Conservation (phyloP, 2,797 vertebrate genomes). For the Buphagus erythrorhynchus region DNA sequence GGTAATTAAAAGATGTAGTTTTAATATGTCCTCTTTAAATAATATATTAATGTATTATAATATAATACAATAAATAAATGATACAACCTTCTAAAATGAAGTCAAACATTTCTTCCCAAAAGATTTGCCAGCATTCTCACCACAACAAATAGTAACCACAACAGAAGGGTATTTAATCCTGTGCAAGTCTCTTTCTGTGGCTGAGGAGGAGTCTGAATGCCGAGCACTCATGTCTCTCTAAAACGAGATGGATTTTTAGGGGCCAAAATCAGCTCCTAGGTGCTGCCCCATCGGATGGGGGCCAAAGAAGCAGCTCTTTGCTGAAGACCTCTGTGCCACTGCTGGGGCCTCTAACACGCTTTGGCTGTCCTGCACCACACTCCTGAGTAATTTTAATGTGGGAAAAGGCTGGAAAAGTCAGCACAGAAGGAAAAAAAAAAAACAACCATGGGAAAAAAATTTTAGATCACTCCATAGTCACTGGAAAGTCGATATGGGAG, state of each 20-base stretch:
- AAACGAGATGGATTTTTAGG: rapidly evolving
- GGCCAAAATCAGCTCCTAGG: not conserved
- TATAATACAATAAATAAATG: too few relatives aligned
- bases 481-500: not conserved
- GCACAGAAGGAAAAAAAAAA: rapidly evolving
- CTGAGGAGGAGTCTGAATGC: not conserved
- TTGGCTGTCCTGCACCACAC: not conserved
- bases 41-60: too few relatives aligned
- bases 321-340: not conserved
- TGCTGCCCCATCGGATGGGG: rapidly evolving
- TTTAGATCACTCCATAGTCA: not conserved
- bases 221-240: rapidly evolving
- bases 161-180: rapidly evolving
- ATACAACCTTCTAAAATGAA: too few relatives aligned
- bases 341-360: rapidly evolving
- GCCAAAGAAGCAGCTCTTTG: not conserved
- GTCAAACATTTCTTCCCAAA: too few relatives aligned
- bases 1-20: too few relatives aligned
- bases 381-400: not conserved
- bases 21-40: too few relatives aligned
- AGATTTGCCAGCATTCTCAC: too few relatives aligned
- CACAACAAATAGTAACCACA: too few relatives aligned
- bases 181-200: rapidly evolving
- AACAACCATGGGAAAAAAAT: rapidly evolving
- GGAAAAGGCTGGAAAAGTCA: not conserved